Evolutionary conservation across 2,888 invertebrate species (phyloP).

Genomic region (Limenitis camilla): DNA sequence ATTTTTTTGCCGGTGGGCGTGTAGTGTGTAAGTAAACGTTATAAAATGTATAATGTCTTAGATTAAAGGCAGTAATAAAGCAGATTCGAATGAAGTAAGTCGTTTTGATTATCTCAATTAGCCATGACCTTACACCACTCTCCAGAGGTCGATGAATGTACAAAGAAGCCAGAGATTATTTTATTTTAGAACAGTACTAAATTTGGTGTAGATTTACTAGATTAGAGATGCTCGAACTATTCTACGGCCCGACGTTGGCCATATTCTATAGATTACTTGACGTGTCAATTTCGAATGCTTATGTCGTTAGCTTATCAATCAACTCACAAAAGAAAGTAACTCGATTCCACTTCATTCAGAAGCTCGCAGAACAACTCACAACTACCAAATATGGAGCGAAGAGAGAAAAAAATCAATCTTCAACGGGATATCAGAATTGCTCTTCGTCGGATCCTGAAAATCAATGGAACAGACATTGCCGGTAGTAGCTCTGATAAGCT

Average conservation of each 20-base stretch:
- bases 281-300: constrained; percentile 11
- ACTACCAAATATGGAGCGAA: constrained; percentile 5
- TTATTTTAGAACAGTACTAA: constrained; percentile 10
- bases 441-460: constrained; percentile 15
- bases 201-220: constrained; percentile 10
- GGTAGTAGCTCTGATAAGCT: constrained; percentile 7
- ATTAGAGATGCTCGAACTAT: constrained; percentile 16
- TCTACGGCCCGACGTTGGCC: constrained; percentile 13
- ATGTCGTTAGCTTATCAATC: constrained; percentile 4
- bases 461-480: constrained; percentile 8
- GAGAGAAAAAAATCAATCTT: constrained; percentile 2
- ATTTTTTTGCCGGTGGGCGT: too few relatives aligned
- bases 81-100: too few relatives aligned
- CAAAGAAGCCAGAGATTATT: constrained; percentile 1
- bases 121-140: neutral
- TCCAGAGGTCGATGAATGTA: neutral
- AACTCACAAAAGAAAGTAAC: constrained; percentile 1
- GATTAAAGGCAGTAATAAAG: too few relatives aligned
- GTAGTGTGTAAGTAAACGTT: too few relatives aligned
- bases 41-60: too few relatives aligned
- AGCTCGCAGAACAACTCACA: constrained; percentile 11
- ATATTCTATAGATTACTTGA: constrained; percentile 17
- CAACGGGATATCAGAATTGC: constrained; percentile 10
- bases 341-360: constrained; percentile 12
- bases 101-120: too few relatives aligned